Percentiles rank a stretch among this genome's conserved stretches.
phyloP scores from a whole-genome alignment of 2,113 vertebrate species.

The Bufo bufo region DNA sequence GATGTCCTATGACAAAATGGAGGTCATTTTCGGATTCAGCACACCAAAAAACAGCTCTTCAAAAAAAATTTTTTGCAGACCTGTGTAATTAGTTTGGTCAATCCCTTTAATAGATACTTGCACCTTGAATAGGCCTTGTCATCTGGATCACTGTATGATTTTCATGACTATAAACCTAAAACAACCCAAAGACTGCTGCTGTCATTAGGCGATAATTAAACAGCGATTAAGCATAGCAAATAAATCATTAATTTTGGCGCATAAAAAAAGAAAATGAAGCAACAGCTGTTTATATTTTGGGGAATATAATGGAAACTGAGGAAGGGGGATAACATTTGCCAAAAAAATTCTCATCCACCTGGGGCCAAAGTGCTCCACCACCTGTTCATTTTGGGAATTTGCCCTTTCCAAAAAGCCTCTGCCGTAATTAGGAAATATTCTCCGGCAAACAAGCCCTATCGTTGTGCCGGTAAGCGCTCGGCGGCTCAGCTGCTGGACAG shows the following conservation, averaged over 20 bases:
- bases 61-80: too few relatives aligned
- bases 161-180: background rate
- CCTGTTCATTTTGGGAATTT: slow-evolving; percentile 47
- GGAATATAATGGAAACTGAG: background rate
- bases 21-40: too few relatives aligned
- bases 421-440: slow-evolving; percentile 33
- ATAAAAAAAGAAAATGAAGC: slow-evolving; percentile 28
- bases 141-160: background rate
- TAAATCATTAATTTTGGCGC: slow-evolving; percentile 1
- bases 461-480: background rate
- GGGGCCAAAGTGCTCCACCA: slow-evolving; percentile 43
- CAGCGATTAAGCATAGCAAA: background rate
- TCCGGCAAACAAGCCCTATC: slow-evolving; percentile 28
- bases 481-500: slow-evolving; percentile 61
- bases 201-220: slow-evolving; percentile 2
- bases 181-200: background rate
- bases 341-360: slow-evolving; percentile 25
- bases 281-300: slow-evolving; percentile 35
- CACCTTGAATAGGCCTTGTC: background rate
- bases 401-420: slow-evolving; percentile 32
- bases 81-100: too few relatives aligned
- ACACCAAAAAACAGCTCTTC: too few relatives aligned
- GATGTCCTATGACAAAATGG: too few relatives aligned
- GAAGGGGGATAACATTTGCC: background rate
- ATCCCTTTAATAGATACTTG: background rate